These are phyloP conservation scores for Hydrotaea cyrtoneurina DNA, from an alignment of 2,888 invertebrate genomes.

Conservation along the genomic window DNA sequence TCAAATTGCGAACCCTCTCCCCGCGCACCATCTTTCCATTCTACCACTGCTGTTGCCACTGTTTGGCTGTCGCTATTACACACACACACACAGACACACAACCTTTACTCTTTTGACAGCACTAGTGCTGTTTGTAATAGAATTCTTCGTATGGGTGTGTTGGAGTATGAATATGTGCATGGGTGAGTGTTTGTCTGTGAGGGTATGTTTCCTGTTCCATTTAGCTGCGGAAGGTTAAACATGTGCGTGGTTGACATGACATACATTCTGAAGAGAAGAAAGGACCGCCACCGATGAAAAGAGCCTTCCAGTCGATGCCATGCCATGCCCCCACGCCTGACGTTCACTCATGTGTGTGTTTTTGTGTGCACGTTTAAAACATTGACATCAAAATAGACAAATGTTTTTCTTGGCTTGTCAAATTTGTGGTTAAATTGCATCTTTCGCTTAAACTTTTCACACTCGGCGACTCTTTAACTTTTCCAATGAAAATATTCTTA, in stretches of 20 bases:
- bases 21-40: constrained; percentile 24
- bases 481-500: constrained; percentile 9
- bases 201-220: constrained; percentile 62
- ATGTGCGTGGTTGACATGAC: constrained; percentile 61
- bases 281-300: constrained; percentile 6
- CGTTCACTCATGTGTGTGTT: background rate
- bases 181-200: too few relatives aligned
- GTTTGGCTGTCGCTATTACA: constrained; percentile 29
- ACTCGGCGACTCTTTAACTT: background rate
- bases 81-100: constrained; percentile 7
- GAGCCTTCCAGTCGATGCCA: background rate
- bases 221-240: constrained; percentile 65
- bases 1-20: constrained; percentile 78
- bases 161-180: too few relatives aligned
- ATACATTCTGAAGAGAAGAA: constrained; percentile 37
- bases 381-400: constrained; percentile 46
- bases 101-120: constrained; percentile 33
- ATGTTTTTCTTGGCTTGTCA: constrained; percentile 41
- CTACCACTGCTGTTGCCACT: background rate
- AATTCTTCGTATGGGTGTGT: constrained; percentile 38
- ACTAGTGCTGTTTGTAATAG: constrained; percentile 38
- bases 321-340: background rate
- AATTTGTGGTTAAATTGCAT: constrained; percentile 42
- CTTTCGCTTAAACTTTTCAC: constrained; percentile 3
- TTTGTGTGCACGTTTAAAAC: constrained; percentile 35